Base-by-base conservation (phyloP, 2,797 vertebrate species). In the Crenuchus spilurus region DNA sequence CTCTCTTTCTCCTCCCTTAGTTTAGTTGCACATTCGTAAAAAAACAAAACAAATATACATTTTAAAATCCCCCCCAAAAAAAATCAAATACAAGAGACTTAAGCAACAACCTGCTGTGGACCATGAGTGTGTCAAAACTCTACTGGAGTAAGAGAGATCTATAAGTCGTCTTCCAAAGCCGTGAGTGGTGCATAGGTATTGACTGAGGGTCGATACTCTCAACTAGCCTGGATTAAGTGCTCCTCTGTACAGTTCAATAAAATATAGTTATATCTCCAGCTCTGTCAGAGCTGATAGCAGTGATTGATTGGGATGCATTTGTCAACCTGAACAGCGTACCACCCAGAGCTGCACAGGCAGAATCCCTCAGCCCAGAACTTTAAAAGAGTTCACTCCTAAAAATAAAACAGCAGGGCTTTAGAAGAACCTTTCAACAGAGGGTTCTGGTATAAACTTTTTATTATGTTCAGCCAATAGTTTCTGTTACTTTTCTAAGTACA, bases 181-280 rank as follows among this genome's bases (percentile, higher is more conserved):
- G 72, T 24, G 77, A 83, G 81, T 83, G 84, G 84, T 60, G 81
- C 77, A 80, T 68, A 74, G 74, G 62, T 87, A 90, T 89, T 33
- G 89, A 91, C 68, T 58, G 77, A 58, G 57, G 79, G 81, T 91
- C 88, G 76, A 88, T 89, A 86, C 3, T 74, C 76, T 80, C 80
- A 84, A 85, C 86, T 85, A 82, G 83, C 82, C 77, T 82, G 86
- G 87, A 88, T 87, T 83, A 89, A 85, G 85, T 85, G 81, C 81
- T 90, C 83, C 86, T 84, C 75, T 72, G 70, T 80, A 83, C 84
- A 64, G 83, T 82, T 89, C 85, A 85, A 86, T 88, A 87, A 79
- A 79, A 80, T 82, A 80, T 82, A 86, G 80, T 83, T 89, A 80
- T 81, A 82, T 88, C 83, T 85, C 74, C 84, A 83, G 80, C 80